These are phyloP conservation scores for Zoroaster sp. DNA, from an alignment of 53 echinoderm and acorn worm genomes.

Conservation along the genomic window DNA sequence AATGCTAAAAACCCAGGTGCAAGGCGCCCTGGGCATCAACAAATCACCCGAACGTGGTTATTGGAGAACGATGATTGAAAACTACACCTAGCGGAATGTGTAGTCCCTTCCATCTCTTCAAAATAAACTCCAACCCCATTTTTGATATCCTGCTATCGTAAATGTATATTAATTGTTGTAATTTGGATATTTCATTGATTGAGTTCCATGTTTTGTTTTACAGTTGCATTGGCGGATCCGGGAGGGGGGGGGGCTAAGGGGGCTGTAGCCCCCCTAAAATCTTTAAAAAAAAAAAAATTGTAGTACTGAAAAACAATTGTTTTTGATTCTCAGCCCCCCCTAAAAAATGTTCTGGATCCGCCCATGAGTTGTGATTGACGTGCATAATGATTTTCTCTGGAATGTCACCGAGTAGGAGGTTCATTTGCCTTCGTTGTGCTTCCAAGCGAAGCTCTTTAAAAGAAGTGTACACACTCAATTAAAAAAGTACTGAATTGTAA, in stretches of 20 bases:
- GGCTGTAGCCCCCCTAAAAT: background rate
- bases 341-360: too few relatives aligned
- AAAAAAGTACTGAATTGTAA: too few relatives aligned
- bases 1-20: background rate
- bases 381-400: too few relatives aligned
- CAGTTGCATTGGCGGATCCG: background rate
- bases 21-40: background rate
- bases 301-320: too few relatives aligned
- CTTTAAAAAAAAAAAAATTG: background rate
- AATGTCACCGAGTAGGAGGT: too few relatives aligned
- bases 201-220: background rate
- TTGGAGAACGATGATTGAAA: background rate
- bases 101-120: background rate
- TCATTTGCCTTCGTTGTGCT: too few relatives aligned
- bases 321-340: too few relatives aligned
- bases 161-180: background rate
- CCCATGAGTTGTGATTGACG: too few relatives aligned
- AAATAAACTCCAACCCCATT: background rate
- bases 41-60: background rate
- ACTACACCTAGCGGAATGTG: background rate
- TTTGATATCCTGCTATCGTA: background rate
- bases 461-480: too few relatives aligned
- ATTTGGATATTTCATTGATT: background rate
- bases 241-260: background rate
- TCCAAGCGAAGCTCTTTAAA: too few relatives aligned